phyloP scores from a whole-genome alignment of 2,113 vertebrate genomes.

The Catharus fuscescens region DNA sequence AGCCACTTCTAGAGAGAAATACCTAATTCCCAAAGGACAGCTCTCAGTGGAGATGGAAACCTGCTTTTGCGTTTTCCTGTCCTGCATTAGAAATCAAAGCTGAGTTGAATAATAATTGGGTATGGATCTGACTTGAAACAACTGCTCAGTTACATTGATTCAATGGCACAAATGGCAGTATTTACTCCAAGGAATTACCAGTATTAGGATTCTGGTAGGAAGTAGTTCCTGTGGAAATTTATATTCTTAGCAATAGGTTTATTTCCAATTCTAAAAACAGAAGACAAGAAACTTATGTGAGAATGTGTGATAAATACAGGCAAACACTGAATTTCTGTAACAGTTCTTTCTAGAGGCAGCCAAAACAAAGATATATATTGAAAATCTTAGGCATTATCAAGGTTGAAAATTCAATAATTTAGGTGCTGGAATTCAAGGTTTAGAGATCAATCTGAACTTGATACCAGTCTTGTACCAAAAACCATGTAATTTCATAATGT shows the following conservation, averaged over 20 bases:
- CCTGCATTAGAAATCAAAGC: conserved; percentile 11
- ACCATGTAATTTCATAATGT: not conserved
- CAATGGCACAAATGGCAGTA: not conserved
- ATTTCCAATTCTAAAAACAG: conserved; percentile 28
- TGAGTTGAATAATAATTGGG: not conserved
- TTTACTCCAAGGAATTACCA: not conserved
- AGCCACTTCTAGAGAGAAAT: not conserved
- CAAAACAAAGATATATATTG: conserved; percentile 28
- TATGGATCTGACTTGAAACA: not conserved
- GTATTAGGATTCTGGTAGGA: not conserved
- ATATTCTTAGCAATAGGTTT: not conserved
- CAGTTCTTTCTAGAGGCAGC: not conserved
- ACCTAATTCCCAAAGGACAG: not conserved
- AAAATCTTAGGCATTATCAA: not conserved
- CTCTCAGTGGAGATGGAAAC: not conserved
- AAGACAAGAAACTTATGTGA: conserved; percentile 21
- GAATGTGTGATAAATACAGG: conserved; percentile 25
- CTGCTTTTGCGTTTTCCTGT: not conserved
- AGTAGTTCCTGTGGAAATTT: not conserved
- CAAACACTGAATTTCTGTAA: conserved; percentile 1
- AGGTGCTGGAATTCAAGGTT: not conserved
- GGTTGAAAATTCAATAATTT: not conserved
- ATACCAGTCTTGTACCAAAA: not conserved
- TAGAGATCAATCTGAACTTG: not conserved
- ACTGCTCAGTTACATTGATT: not conserved